Evolutionary conservation across 2,888 invertebrate genomes (phyloP).

Genomic region (Habroteleia sp.): DNA sequence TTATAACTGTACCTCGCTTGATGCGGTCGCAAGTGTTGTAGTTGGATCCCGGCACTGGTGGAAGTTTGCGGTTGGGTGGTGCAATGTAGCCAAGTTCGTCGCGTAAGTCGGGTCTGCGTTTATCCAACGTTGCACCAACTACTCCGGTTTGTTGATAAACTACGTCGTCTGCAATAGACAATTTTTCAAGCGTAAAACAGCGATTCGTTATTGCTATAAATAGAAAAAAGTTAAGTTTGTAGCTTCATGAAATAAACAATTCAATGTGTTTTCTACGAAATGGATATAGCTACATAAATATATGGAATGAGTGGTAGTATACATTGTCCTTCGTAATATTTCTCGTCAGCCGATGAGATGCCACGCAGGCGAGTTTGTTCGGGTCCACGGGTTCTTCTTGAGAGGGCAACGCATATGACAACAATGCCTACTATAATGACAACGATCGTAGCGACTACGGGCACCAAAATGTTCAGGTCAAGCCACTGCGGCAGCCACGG

Average conservation of each 20-base stretch:
- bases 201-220: too few species aligned
- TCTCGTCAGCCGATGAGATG: conserved; percentile 81
- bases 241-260: too few species aligned
- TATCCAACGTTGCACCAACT: conserved; percentile 89
- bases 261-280: too few species aligned
- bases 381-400: conserved; percentile 87
- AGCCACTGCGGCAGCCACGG: conserved; percentile 94
- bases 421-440: conserved; percentile 94
- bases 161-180: conserved; percentile 87
- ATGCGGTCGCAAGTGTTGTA: conserved; percentile 95
- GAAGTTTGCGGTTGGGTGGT: conserved; percentile 94
- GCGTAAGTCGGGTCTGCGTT: conserved; percentile 90
- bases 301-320: conserved; percentile 58
- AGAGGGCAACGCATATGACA: conserved; percentile 94
- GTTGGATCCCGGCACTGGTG: conserved; percentile 95
- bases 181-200: too few species aligned
- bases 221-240: too few species aligned
- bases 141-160: conserved; percentile 93
- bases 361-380: conserved; percentile 89
- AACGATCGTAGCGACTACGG: conserved; percentile 93
- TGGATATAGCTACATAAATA: too few species aligned
- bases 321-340: conserved; percentile 81
- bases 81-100: conserved; percentile 96
- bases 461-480: conserved; percentile 94
- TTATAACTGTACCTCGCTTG: conserved; percentile 95